Evolutionary conservation across 2,113 vertebrate genomes (phyloP).

Genomic region (Rhea americana): DNA sequence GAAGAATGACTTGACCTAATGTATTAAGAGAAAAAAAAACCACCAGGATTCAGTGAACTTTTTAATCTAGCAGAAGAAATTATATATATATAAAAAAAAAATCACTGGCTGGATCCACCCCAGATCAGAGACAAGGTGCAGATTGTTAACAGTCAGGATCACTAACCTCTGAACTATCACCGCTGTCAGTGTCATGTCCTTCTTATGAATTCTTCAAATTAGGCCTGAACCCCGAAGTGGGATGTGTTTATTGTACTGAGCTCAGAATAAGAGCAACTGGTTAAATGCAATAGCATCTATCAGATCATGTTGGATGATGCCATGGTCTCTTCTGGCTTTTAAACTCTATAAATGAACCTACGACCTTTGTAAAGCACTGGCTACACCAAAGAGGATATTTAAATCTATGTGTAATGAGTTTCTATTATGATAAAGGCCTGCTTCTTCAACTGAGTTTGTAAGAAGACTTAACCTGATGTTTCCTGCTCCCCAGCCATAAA

Average conservation of each 20-base stretch:
- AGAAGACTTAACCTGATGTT: neutral
- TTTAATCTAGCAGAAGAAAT: neutral
- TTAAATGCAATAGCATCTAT: neutral
- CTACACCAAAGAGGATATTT: neutral
- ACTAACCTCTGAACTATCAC: neutral
- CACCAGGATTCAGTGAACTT: neutral
- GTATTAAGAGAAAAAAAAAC: neutral
- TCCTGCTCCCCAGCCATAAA: neutral
- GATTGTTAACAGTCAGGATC: neutral
- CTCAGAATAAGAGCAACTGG: neutral
- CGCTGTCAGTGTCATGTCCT: neutral
- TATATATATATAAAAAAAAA: neutral
- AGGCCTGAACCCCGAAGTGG: neutral
- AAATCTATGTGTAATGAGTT: slow-evolving; percentile 22
- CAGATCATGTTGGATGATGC: neutral
- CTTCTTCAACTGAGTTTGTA: slow-evolving; percentile 9
- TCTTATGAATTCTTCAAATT: neutral
- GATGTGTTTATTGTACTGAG: neutral
- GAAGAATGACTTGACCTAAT: neutral
- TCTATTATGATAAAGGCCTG: neutral
- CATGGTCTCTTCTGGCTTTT: neutral
- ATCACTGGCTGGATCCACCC: neutral
- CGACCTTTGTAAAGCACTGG: slow-evolving; percentile 21
- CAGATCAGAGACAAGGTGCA: neutral
- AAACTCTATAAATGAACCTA: neutral